Percentiles rank a stretch among this genome's conserved stretches.
phyloP scores from a whole-genome alignment of 2,888 invertebrate genomes.

The Plagodis dolabraria region DNA sequence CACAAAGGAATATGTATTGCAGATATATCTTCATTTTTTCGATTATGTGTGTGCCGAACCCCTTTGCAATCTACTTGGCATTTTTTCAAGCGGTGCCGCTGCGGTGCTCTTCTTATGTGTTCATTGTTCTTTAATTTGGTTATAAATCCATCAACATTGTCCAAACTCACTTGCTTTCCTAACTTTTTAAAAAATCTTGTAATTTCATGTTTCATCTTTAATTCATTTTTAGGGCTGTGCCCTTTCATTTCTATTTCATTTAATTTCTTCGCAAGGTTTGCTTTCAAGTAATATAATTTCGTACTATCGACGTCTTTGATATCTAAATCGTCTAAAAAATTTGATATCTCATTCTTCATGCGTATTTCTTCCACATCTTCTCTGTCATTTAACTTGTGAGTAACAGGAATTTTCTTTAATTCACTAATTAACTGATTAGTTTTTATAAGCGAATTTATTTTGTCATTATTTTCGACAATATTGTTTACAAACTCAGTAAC shows the following conservation, averaged over 20 bases:
- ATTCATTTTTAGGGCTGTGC: conserved; percentile 43
- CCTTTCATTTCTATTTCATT: conserved; percentile 54
- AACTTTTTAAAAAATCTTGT: conserved; percentile 50
- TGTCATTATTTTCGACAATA: conserved; percentile 26
- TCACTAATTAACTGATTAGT: conserved; percentile 62
- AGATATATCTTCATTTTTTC: background rate
- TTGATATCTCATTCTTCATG: conserved; percentile 54
- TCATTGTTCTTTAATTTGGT: conserved; percentile 49
- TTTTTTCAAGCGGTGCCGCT: background rate
- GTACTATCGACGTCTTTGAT: conserved; percentile 37
- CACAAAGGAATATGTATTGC: background rate
- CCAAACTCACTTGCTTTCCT: conserved; percentile 36
- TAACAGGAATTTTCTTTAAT: conserved; percentile 53
- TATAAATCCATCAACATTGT: conserved; percentile 50
- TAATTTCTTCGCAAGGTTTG: conserved; percentile 53
- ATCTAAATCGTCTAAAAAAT: conserved; percentile 49
- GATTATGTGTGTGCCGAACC: background rate
- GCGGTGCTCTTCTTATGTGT: conserved; percentile 39
- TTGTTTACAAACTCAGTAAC: conserved; percentile 46
- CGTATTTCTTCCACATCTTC: conserved; percentile 61
- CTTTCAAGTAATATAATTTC: conserved; percentile 42
- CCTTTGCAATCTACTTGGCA: background rate
- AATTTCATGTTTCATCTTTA: conserved; percentile 56
- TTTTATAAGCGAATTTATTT: conserved; percentile 42
- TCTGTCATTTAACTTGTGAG: conserved; percentile 47